Evolutionary conservation across 1,140 invertebrate species (phyloP), one percentile per base, ranked within the genome.

Genomic region (Drosophila watanabei): DNA sequence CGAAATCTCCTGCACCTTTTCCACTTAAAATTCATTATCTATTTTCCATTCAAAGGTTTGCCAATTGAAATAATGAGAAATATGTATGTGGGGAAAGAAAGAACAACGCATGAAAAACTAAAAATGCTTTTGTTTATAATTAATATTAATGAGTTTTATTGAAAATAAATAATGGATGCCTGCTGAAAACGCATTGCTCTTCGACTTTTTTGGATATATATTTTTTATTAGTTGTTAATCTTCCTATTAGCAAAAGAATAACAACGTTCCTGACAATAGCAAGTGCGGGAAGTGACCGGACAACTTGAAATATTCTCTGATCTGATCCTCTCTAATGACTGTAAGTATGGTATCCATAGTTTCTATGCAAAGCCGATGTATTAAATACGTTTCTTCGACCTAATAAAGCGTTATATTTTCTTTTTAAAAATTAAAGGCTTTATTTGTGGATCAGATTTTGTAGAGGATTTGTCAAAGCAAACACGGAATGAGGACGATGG

Each of bases 161-260:
- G 45, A 68, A 71, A 71, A 71, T 71, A 71, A 71, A 71, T 56
- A 69, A 33, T 43, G 68, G 68, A 71, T 70, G 68, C 48, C 68
- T 70, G 68, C 37, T 70, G 68, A 70, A 68, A 62, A 39, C 10
- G 51, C 9, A 24, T 10, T 35, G 20, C 11, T 14, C 32, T 52
- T 54, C 13, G 13, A 45, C 8, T 37, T 37, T 11, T 16, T 64
- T 16, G 6, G 14, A n/a, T 11, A 18, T 10, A 24, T 61, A 33
- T 24, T 13, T 32, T 13, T 14, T 33, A 5, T 18, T 32, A 32
- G 20, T 4, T 24, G 8, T 2, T 16, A 13, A 24, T 28, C 9
- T 57, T 16, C 9, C 28, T 39, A 56, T 37, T 20, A 18, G 32
- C n/a, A 20, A 18, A 9, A 32, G 13, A 51, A 30, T 6, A 1